Evolutionary conservation across 2,888 invertebrate species (phyloP).

Genomic region (Microctonus hyperodae): DNA sequence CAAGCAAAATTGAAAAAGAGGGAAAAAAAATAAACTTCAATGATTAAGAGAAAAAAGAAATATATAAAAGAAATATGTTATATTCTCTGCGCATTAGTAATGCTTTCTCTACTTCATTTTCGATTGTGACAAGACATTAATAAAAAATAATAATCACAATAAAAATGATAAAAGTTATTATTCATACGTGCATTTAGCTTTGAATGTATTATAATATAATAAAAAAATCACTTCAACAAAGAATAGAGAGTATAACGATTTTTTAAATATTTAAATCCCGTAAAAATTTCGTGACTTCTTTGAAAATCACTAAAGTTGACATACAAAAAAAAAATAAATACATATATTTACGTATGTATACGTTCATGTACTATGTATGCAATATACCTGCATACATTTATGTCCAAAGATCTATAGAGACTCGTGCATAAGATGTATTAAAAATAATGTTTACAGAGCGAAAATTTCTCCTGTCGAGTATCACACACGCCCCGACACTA

Average conservation of each 20-base stretch:
- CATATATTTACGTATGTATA: conserved; percentile 35
- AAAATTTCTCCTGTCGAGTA: conserved; percentile 23
- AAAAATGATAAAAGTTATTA: not conserved
- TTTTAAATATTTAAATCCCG: not conserved
- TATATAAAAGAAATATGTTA: conserved; percentile 6
- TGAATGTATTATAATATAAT: not conserved
- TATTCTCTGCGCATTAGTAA: conserved; percentile 28
- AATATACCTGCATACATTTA: conserved; percentile 21
- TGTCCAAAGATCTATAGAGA: not conserved
- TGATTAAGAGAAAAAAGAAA: not conserved
- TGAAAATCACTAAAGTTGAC: conserved; percentile 20
- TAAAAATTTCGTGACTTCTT: conserved; percentile 31
- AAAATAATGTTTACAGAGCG: conserved; percentile 37
- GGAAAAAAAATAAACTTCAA: conserved; percentile 2
- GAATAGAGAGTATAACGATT: not conserved
- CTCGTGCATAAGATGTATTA: conserved; percentile 36
- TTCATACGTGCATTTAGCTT: not conserved
- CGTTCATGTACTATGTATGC: too few species aligned
- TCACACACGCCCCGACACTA: conserved; percentile 13
- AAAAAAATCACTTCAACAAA: not conserved
- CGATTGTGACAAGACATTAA: not conserved
- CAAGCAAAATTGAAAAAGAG: conserved; percentile 8
- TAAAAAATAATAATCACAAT: not conserved
- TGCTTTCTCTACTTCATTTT: conserved; percentile 33
- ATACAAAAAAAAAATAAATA: conserved; percentile 11